Evolutionary conservation across 2,888 invertebrate genomes (phyloP).

Genomic region (Drosophila pseudotakahashii): DNA sequence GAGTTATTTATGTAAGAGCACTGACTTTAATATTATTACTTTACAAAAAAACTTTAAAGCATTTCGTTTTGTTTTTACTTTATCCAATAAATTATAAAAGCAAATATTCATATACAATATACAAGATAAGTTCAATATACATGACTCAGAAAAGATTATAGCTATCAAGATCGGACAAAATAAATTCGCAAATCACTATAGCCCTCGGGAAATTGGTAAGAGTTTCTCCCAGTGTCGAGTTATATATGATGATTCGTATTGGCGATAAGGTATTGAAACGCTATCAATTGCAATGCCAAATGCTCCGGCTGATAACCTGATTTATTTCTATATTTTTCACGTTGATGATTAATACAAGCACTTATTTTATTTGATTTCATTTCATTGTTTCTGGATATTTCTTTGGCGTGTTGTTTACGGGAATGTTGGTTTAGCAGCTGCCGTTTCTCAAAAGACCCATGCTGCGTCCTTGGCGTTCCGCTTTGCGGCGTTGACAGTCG

Average conservation of each 20-base stretch:
- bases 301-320: constrained; percentile 54
- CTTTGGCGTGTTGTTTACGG: neutral
- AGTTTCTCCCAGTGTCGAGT: constrained; percentile 14
- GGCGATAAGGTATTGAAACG: constrained; percentile 24
- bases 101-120: neutral
- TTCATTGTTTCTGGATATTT: constrained; percentile 11
- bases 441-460: constrained; percentile 66
- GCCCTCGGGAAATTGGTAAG: neutral
- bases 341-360: constrained; percentile 55
- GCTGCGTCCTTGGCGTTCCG: constrained; percentile 71
- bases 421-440: constrained; percentile 55
- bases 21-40: too few relatives aligned
- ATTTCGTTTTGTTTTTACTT: neutral
- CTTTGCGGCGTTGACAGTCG: constrained; percentile 64
- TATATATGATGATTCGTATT: constrained; percentile 26
- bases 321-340: constrained; percentile 32
- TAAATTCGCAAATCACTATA: constrained; percentile 19
- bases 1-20: too few relatives aligned
- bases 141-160: neutral
- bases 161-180: neutral
- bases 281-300: constrained; percentile 48
- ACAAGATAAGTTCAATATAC: neutral
- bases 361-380: constrained; percentile 9
- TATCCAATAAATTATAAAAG: neutral
- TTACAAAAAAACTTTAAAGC: too few relatives aligned